A percentile compares a stretch with the other conserved stretches of the same genome.
These are phyloP conservation scores for Nematopogon swammerdamellus DNA, from an alignment of 2,888 invertebrate species.

Conservation along the genomic window DNA sequence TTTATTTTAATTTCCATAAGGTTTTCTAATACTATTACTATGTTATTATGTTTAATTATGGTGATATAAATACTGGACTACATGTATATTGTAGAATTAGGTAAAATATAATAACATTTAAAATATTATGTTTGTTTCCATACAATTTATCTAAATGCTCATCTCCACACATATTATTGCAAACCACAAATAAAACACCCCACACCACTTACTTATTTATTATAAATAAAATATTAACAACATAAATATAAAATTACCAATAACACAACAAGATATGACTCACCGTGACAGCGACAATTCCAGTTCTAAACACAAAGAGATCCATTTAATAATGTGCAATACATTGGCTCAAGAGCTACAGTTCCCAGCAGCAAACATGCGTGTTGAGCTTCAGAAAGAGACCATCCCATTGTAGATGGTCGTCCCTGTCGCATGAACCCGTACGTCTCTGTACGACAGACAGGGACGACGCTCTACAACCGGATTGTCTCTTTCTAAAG, in stretches of 20 bases:
- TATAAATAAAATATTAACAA: neutral
- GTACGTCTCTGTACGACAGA: too few species aligned
- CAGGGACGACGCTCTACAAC: too few species aligned
- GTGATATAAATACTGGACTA: neutral
- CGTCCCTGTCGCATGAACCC: too few species aligned
- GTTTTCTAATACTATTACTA: neutral
- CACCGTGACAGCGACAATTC: neutral
- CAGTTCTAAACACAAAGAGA: neutral
- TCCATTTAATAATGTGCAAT: neutral
- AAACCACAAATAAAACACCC: too few species aligned
- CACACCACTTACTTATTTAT: neutral
- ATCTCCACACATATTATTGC: too few species aligned
- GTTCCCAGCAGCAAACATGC: too few species aligned
- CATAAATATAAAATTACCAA: neutral
- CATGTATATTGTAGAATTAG: neutral
- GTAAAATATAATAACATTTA: neutral
- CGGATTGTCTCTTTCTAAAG: too few species aligned
- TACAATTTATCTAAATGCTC: too few species aligned
- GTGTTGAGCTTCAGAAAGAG: too few species aligned
- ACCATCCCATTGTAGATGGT: too few species aligned
- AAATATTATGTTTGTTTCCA: too few species aligned
- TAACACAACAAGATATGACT: neutral
- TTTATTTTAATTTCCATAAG: neutral
- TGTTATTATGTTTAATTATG: neutral
- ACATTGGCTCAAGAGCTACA: neutral